Base-by-base conservation (phyloP, 2,113 vertebrate species). In the Toxotes chatareus region DNA sequence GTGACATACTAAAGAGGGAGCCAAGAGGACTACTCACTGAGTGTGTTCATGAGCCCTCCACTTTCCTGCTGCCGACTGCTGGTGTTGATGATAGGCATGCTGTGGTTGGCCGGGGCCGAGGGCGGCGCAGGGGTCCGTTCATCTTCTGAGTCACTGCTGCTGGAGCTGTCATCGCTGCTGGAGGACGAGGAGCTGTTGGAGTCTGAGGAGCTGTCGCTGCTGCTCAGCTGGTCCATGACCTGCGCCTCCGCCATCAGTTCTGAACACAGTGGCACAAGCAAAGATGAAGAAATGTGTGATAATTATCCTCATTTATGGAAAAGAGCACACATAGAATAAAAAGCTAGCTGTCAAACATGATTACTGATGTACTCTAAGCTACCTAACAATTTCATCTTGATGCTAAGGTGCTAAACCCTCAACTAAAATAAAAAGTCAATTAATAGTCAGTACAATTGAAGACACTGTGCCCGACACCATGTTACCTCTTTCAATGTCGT, bases 401-500 rank as follows among this genome's bases (percentile, higher is more conserved):
- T 55, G 16, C 2, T 11, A 65, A 65, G n/a, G 12, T 31, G 4
- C 21, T 53, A 27, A 64, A 57, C 10, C 16, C 2, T 53, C 14
- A 19, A 27, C 8, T 19, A 42, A n/a, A 13, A 32, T 9, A 16
- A 31, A 38, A 27, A 1, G 27, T 27, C 27, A 27, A 27, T 27
- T 27, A 27, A 27, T 27, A 27, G 27, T 27, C 27, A 27, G 27
- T 27, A 27, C 27, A 27, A 1, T 27, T 27, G 27, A 27, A 27
- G 27, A 27, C 27, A 27, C 6, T 12, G 2, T 61, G 67, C 4
- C 19, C 4, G 7, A 31, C 27, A 27, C 7, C 8, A 4, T 5
- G 21, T 64, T 94, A 99, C 98, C 98, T 95, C 94, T 96, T 93
- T 99, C 98, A 56, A 99, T 99, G 85, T 99, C 98, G 85, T 99